Evolutionary conservation across 2,113 vertebrate genomes (phyloP), one percentile per base, ranked within the genome.

Genomic region (Otocyon megalotis): DNA sequence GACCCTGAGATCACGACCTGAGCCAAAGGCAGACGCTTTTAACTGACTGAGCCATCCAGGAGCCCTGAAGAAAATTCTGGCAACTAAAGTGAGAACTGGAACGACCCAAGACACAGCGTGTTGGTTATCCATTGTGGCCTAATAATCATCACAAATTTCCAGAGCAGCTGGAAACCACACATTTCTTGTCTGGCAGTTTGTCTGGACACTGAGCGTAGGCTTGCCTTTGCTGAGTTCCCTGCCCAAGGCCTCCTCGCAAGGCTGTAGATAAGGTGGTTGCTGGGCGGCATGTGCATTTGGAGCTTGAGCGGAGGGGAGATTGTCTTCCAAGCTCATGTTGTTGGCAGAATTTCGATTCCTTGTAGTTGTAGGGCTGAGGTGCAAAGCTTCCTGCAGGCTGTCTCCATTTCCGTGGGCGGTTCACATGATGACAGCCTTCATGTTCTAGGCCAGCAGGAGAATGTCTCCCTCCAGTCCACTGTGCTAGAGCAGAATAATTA

Each of bases 231-330:
- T 48, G 76, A 22, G 24, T 20, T 28, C 54, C 48, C 32, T 37
- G 26, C 19, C 13, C 24, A 28, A 54, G 22, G 48, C 19, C 48
- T 28, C 15, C 62, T n/a, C 10, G 0, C 8, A 14, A 48, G 37
- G 14, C 20, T n/a, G 20, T 5, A 4, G 63, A 32, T 13, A 5
- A 7, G 35, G 10, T 13, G 65, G 2, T 2, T 1, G 10, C 81
- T 37, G 1, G 5, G 28, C 53, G 17, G 17, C 9, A 0, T 30
- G 32, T 5, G 30, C 14, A 5, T 19, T 76, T 60, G 37, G 37
- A 58, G 24, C 30, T 9, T 2, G 5, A 2, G 35, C 0, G 22
- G 43, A 2, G 28, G 30, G 28, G 28, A 8, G 58, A 0, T 24
- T 48, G 89, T n/a, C 30, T 54, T 12, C 62, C 35, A 48, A 24